Evolutionary conservation across 1,140 invertebrate species (phyloP), one percentile per base, ranked within the genome.

Genomic region (Panagrolaimus sp.): DNA sequence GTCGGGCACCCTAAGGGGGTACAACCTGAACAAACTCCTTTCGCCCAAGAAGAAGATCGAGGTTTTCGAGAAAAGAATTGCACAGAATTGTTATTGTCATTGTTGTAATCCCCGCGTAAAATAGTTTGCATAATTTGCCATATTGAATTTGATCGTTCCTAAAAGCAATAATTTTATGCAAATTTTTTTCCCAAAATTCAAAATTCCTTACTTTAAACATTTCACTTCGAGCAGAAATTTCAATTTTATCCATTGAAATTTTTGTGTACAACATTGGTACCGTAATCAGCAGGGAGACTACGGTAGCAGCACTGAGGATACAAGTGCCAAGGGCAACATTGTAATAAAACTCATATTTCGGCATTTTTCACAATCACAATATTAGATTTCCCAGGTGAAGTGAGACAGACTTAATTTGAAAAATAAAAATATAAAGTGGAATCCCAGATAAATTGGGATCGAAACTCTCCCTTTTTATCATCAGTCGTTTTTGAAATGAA

Each of bases 1-100:
- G 63, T 64, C 5, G 68, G 68, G 21, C 68, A 69, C 10, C 28
- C 43, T 1, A 69, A 32, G 1, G 52, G 68, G 46, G 44, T 44
- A 26, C 68, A 69, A 26, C 68, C 68, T 6, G 21, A 26, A 28
- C 52, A 58, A 28, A 58, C 52, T 26, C 28, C 21, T 28, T 58
- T 58, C 14, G 21, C 52, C 52, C 52, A 58, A 38, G 32, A 38
- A 28, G 52, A 28, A 10, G 52, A 58, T 58, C 52, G 52, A 58
- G 52, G 52, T 10, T 26, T 58, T 24, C 52, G 52, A 58, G 52
- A 58, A n/a, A 58, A 58, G 52, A 21, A 58, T 21, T 38, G 32
- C 2, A 38, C 32, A 38, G 2, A 4, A 38, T 38, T 38, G 7
- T 38, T 38, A 38, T 26, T 58, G 17, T 10, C 52, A 24, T 28